Evolutionary conservation across 1,140 invertebrate genomes (phyloP).

Genomic region (Vanessa tameamea): DNA sequence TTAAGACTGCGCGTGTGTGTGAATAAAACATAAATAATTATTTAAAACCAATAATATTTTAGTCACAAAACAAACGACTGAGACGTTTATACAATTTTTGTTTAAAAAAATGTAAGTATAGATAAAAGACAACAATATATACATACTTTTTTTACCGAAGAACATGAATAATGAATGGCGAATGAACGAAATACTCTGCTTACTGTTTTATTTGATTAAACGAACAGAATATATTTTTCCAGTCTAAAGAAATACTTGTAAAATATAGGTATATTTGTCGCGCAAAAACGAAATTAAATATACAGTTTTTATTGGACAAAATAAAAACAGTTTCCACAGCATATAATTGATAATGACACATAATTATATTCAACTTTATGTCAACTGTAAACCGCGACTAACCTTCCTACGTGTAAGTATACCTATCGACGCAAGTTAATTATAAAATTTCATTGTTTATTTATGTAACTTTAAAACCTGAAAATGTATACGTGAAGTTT

Average conservation of each 20-base stretch:
- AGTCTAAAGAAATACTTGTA: neutral
- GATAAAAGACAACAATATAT: too few relatives aligned
- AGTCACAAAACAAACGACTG: too few relatives aligned
- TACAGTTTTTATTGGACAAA: neutral
- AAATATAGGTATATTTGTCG: neutral
- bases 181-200: too few relatives aligned
- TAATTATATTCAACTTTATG: conserved; percentile 21
- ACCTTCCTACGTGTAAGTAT: conserved; percentile 5
- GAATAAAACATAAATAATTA: neutral
- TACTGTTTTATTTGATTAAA: too few relatives aligned
- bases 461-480: neutral
- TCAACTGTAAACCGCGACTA: conserved; percentile 23
- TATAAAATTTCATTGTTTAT: neutral
- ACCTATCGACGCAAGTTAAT: conserved; percentile 1
- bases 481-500: too few relatives aligned
- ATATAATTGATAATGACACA: conserved; percentile 5
- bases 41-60: too few relatives aligned
- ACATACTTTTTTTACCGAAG: too few relatives aligned
- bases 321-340: neutral
- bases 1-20: neutral
- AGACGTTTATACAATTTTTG: too few relatives aligned
- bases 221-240: too few relatives aligned
- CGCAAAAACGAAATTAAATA: neutral
- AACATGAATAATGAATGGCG: too few relatives aligned
- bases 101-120: too few relatives aligned